Base-by-base conservation (phyloP, 1,140 invertebrate species). In the Hermetia illucens region DNA sequence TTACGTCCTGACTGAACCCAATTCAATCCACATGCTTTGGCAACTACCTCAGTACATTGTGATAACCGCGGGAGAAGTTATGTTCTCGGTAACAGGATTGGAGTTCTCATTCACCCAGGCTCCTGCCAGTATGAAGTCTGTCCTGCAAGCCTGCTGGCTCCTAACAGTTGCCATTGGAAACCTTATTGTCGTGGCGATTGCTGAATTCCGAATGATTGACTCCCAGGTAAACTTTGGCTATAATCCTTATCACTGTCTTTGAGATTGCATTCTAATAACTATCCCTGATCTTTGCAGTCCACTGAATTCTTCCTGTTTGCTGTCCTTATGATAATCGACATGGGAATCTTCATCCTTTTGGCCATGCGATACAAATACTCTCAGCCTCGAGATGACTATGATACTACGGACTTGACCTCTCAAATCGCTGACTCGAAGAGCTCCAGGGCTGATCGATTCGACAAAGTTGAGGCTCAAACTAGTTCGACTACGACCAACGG, bases 41-140 rank as follows among this genome's bases (percentile, higher is more conserved):
- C 70, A 91, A 50, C 52, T 93, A 5, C 87, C 89, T 0, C 89
- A 93, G 52, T 90, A 91, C 51, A 56, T 91, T 21, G 59, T 92
- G 0, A 80, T 95, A 39, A 92, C 89, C 0, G 70, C 79, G 38
- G 89, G 72, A 1, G 89, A 77, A 62, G 85, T 95, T 18, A 75
- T 95, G 66, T 93, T 93, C 55, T 87, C 83, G 0, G 74, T 95
- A 12, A 94, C 88, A 1, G 91, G 90, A 8, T 66, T 93, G 8
- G 82, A 91, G 48, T 95, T 95, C 63, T 84, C 87, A 0, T 96
- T 93, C 57, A 79, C 78, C 5, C 75, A 94, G 70, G 82, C 90
- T 0, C 91, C 91, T 1, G 56, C 64, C n/a, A 82, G 75, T 42
- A 93, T 96, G 89, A 95, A 92, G 53, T 86, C 90, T 0, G 73